These are phyloP conservation scores for Drosophila mettleri DNA, from an alignment of 2,888 invertebrate genomes.

Conservation along the genomic window DNA sequence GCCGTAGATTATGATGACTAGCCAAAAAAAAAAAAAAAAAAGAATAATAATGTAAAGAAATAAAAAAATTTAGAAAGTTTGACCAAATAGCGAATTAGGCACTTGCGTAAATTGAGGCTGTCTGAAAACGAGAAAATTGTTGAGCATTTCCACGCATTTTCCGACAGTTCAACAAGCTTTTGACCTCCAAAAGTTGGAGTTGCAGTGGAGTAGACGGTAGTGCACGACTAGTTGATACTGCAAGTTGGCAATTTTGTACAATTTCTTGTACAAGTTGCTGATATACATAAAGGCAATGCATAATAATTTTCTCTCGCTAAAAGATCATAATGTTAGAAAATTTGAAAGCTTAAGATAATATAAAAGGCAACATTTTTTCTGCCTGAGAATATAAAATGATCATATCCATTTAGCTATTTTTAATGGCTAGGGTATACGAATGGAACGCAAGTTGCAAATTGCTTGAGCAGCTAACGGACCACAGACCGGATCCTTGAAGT, in stretches of 20 bases:
- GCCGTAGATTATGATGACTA: conserved; percentile 5
- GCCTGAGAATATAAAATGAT: not conserved
- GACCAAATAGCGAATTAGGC: not conserved
- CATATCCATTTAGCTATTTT: conserved; percentile 2
- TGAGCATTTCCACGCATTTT: conserved; percentile 44
- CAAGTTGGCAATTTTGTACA: not conserved
- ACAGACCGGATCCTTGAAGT: conserved; percentile 37
- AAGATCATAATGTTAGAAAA: too few species aligned
- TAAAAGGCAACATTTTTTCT: too few species aligned
- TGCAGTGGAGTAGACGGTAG: not conserved
- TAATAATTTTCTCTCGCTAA: too few species aligned
- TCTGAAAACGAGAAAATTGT: conserved; percentile 43
- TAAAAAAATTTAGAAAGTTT: conserved; percentile 41
- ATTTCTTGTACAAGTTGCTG: not conserved
- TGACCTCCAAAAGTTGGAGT: conserved; percentile 66
- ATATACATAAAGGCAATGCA: too few species aligned
- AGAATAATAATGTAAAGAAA: too few species aligned
- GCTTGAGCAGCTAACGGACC: conserved; percentile 44
- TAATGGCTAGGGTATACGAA: not conserved
- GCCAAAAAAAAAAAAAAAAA: not conserved
- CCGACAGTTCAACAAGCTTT: conserved; percentile 53
- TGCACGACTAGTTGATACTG: not conserved
- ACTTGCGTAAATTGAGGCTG: conserved; percentile 28
- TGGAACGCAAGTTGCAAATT: conserved; percentile 42
- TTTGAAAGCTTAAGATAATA: too few species aligned